Evolutionary conservation across 1,140 invertebrate species (phyloP).

Genomic region (Trinorchestia longiramus): DNA sequence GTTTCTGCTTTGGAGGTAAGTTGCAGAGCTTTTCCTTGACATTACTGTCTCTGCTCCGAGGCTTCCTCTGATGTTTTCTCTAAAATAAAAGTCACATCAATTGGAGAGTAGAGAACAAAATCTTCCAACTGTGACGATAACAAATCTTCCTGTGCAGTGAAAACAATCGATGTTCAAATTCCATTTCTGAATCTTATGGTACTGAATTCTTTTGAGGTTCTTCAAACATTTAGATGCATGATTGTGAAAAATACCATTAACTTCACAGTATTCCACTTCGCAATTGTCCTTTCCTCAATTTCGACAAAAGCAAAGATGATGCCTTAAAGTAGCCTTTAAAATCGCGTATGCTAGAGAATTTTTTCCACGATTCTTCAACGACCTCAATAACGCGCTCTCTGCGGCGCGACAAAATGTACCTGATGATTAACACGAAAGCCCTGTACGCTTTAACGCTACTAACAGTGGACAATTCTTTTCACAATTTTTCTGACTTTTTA

Average conservation of each 20-base stretch:
- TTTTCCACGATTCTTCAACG: background rate
- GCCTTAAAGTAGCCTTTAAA: background rate
- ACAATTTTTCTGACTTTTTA: background rate
- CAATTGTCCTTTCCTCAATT: background rate
- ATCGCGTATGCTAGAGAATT: background rate
- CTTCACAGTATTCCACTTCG: background rate
- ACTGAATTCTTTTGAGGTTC: background rate
- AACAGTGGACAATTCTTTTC: background rate
- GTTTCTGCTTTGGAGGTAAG: no score
- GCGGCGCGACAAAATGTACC: background rate
- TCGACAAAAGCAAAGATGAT: background rate
- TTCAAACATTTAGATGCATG: background rate
- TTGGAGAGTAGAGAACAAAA: background rate
- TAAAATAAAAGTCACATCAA: background rate
- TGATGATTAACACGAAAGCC: background rate
- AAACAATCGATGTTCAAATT: background rate
- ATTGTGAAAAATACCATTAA: background rate
- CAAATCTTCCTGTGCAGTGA: background rate
- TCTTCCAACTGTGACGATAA: background rate
- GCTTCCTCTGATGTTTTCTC: background rate
- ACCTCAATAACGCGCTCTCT: background rate
- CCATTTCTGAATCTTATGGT: no score
- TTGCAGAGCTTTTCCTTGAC: background rate
- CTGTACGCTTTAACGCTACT: background rate
- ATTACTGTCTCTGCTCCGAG: background rate